Evolutionary conservation across 2,888 invertebrate species (phyloP).

Genomic region (Chamaedrilus cognettii): DNA sequence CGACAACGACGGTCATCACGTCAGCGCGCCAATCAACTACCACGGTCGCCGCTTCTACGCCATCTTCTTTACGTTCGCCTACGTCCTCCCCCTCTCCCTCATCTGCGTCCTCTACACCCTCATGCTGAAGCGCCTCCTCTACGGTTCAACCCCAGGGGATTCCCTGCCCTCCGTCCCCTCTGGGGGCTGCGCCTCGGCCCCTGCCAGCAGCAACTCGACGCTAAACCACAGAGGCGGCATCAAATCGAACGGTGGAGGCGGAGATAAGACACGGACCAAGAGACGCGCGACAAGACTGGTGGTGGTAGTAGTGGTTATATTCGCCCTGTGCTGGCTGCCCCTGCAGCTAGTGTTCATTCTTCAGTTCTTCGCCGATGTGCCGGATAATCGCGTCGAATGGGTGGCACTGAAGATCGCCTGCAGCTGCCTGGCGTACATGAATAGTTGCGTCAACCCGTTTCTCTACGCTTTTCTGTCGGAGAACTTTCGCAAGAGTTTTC

Average conservation of each 20-base stretch:
- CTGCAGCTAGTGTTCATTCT: conserved; percentile 74
- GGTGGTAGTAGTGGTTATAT: conserved; percentile 85
- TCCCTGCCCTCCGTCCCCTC: too few relatives aligned
- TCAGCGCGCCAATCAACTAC: not conserved
- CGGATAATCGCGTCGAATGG: conserved; percentile 62
- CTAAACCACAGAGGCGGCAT: not conserved
- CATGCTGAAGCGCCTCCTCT: conserved; percentile 68
- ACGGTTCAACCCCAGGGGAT: conserved; percentile 10
- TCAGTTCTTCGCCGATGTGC: conserved; percentile 77
- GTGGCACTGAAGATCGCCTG: conserved; percentile 50
- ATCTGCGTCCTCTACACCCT: conserved; percentile 86
- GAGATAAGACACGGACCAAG: conserved; percentile 80
- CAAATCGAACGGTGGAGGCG: conserved; percentile 45
- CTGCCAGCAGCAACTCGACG: not conserved
- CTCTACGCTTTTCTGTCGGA: conserved; percentile 93
- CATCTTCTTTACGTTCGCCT: conserved; percentile 78
- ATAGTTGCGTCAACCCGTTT: conserved; percentile 93
- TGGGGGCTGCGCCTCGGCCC: not conserved
- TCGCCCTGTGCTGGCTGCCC: conserved; percentile 93
- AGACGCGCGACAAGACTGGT: conserved; percentile 90
- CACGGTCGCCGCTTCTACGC: conserved; percentile 41
- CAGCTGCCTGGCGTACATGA: conserved; percentile 76
- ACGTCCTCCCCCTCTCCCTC: conserved; percentile 82
- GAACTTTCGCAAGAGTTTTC: conserved; percentile 89
- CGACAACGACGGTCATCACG: conserved; percentile 13